phyloP scores from a whole-genome alignment of 2,797 vertebrate genomes.

The Sphaeramia orbicularis region DNA sequence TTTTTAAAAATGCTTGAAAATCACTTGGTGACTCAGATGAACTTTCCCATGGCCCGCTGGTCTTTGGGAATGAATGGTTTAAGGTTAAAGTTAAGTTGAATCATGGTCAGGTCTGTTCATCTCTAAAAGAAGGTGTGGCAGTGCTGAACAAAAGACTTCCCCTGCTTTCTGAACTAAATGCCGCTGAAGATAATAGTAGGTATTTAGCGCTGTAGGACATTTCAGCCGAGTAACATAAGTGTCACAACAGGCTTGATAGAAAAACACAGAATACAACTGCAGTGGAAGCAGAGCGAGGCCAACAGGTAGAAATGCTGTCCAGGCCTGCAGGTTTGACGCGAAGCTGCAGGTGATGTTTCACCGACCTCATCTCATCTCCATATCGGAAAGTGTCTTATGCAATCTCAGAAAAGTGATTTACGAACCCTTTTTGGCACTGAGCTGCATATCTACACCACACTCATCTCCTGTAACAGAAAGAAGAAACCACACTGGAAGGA shows the following conservation, averaged over 20 bases:
- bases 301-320: constrained; percentile 21
- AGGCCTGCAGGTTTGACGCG: constrained; percentile 50
- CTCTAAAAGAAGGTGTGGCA: background rate
- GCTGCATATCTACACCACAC: constrained; percentile 17
- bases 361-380: constrained; percentile 40
- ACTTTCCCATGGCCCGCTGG: too few relatives aligned
- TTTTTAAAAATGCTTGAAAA: too few relatives aligned
- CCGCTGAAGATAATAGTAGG: background rate
- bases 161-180: background rate
- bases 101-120: background rate
- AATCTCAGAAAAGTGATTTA: constrained; percentile 65
- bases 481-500: constrained; percentile 29
- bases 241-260: background rate
- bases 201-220: background rate
- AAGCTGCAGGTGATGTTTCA: constrained; percentile 63
- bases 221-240: background rate
- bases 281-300: background rate
- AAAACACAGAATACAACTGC: background rate
- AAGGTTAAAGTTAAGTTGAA: background rate
- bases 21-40: too few relatives aligned
- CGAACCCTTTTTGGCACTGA: constrained; percentile 30
- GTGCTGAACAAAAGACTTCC: constrained; percentile 5
- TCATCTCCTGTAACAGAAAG: constrained; percentile 23
- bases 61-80: too few relatives aligned
- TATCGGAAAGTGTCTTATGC: constrained; percentile 49